Percentiles rank a stretch among this genome's conserved stretches.
Evolutionary conservation across 2,113 vertebrate species (phyloP).

Genomic region (Apaloderma vittatum): DNA sequence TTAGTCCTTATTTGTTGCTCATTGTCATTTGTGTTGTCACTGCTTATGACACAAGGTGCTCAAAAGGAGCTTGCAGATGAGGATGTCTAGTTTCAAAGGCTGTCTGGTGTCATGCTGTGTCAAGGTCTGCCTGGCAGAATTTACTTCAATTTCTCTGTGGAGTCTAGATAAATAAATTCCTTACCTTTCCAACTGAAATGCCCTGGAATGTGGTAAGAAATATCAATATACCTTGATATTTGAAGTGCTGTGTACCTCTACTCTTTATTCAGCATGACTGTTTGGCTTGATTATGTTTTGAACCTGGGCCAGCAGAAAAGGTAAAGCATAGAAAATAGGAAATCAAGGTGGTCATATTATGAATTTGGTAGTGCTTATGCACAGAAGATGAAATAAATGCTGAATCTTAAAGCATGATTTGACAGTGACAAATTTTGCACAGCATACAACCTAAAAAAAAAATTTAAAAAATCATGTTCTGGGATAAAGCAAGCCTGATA

Average conservation of each 20-base stretch:
- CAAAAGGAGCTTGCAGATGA: background rate
- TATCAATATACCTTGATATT: background rate
- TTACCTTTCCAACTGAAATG: background rate
- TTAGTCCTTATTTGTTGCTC: background rate
- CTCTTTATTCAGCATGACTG: background rate
- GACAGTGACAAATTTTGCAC: background rate
- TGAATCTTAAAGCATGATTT: background rate
- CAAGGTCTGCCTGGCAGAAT: background rate
- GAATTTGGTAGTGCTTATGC: background rate
- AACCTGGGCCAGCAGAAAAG: background rate
- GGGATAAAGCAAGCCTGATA: background rate
- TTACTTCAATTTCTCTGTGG: background rate
- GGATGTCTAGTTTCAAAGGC: background rate
- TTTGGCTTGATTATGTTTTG: background rate
- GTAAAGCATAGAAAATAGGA: background rate
- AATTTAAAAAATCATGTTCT: background rate
- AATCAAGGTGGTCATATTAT: background rate
- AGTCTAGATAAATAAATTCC: background rate
- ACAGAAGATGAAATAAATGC: background rate
- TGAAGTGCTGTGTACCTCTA: background rate
- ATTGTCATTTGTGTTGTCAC: background rate
- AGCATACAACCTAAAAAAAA: background rate
- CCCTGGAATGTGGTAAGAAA: background rate
- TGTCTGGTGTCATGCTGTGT: background rate
- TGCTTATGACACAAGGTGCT: background rate